Evolutionary conservation across 2,797 vertebrate genomes (phyloP).

Genomic region (Orientallactaga sibirica): DNA sequence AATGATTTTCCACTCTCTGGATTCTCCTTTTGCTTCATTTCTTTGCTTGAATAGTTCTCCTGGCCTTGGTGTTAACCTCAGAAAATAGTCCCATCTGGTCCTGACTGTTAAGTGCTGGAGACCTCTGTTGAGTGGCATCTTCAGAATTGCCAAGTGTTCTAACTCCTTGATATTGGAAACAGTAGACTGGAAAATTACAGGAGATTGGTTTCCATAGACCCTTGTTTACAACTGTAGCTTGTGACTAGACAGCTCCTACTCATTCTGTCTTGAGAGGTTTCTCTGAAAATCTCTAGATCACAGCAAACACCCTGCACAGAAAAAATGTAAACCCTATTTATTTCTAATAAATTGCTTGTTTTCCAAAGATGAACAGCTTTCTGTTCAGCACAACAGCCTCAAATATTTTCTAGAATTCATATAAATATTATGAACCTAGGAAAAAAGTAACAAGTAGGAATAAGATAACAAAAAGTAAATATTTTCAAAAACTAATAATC

Average conservation of each 20-base stretch:
- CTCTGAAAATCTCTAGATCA: constrained; percentile 60
- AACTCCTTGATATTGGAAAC: constrained; percentile 86
- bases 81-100: constrained; percentile 81
- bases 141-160: constrained; percentile 86
- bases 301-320: constrained; percentile 52
- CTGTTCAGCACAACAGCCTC: constrained; percentile 65
- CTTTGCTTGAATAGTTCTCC: constrained; percentile 62
- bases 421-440: constrained; percentile 79
- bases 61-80: constrained; percentile 71
- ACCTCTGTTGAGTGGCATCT: constrained; percentile 79
- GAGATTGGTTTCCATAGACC: constrained; percentile 86
- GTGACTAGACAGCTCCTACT: constrained; percentile 81
- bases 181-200: constrained; percentile 89
- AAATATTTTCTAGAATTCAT: constrained; percentile 78
- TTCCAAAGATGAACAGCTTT: constrained; percentile 68
- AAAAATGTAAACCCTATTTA: constrained; percentile 73
- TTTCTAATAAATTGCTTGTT: constrained; percentile 61
- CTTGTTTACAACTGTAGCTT: constrained; percentile 82
- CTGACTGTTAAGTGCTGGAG: constrained; percentile 75
- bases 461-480: constrained; percentile 88
- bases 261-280: constrained; percentile 70
- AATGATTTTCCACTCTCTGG: background rate
- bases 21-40: constrained; percentile 53
- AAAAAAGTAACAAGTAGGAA: constrained; percentile 81
- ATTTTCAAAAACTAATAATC: constrained; percentile 85